These are phyloP conservation scores for Leistus spinibarbis DNA, from an alignment of 2,888 invertebrate species.

Conservation along the genomic window DNA sequence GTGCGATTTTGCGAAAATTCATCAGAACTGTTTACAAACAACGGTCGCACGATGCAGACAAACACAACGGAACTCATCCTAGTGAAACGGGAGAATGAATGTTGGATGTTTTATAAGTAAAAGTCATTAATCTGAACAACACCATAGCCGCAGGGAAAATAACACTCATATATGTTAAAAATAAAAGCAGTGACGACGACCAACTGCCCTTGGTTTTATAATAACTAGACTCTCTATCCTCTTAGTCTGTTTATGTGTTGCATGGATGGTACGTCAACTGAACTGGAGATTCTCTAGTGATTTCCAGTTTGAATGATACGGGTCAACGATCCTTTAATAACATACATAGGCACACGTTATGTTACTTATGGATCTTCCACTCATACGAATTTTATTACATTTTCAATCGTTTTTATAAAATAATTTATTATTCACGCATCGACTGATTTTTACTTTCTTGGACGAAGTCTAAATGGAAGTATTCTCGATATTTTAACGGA, in stretches of 20 bases:
- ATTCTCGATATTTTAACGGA: no score
- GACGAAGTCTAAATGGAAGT: no score
- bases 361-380: not conserved
- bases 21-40: not conserved
- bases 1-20: not conserved
- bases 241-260: not conserved
- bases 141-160: not conserved
- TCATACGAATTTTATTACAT: not conserved
- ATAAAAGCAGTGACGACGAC: not conserved
- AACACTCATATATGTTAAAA: not conserved
- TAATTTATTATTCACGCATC: no score
- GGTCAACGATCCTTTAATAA: not conserved
- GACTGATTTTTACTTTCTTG: no score
- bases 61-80: not conserved
- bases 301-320: not conserved
- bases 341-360: not conserved
- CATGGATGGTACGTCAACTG: not conserved
- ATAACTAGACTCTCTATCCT: not conserved
- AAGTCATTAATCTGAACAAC: not conserved
- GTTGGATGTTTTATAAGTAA: not conserved
- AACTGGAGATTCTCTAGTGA: not conserved
- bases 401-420: not conserved
- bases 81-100: not conserved
- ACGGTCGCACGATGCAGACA: not conserved
- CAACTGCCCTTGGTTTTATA: not conserved